Evolutionary conservation across 2,797 vertebrate genomes (phyloP).

Genomic region (Cryptoblepharus egeriae): DNA sequence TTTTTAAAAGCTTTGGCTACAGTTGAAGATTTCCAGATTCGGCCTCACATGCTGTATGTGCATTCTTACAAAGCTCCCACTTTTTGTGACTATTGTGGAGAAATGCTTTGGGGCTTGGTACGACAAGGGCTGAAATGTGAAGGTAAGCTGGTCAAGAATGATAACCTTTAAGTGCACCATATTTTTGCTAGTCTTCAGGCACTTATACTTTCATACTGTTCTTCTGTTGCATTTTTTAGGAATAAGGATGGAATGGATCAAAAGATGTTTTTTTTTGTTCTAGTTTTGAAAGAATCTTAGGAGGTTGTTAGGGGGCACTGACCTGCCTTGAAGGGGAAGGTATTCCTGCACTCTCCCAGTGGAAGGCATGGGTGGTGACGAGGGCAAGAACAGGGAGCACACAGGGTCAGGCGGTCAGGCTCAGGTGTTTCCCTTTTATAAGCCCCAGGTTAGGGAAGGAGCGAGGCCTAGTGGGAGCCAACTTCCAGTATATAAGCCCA

Average conservation of each 20-base stretch:
- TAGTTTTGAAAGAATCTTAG: background rate
- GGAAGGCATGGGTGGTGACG: no score
- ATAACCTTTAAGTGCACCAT: background rate
- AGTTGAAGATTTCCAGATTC: conserved; percentile 98
- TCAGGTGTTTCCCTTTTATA: no score
- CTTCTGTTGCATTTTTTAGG: background rate
- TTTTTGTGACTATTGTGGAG: conserved; percentile 98
- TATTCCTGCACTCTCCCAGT: no score
- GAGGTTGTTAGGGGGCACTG: no score
- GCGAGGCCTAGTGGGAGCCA: no score
- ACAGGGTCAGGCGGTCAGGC: no score
- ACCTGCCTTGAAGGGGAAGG: no score
- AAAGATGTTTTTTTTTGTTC: conserved; percentile 17
- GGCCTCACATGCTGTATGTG: conserved; percentile 95
- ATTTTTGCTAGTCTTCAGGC: background rate
- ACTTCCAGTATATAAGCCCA: no score
- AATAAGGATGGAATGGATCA: background rate
- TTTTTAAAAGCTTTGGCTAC: conserved; percentile 91
- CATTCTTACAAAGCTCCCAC: conserved; percentile 98
- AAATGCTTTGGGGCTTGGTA: conserved; percentile 98
- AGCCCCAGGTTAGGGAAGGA: no score
- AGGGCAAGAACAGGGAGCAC: no score
- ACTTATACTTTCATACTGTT: background rate
- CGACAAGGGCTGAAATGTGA: conserved; percentile 98
- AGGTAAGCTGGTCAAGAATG: conserved; percentile 77